Conservation (phyloP, 1,140 invertebrate species). For the Coelopa frigida region DNA sequence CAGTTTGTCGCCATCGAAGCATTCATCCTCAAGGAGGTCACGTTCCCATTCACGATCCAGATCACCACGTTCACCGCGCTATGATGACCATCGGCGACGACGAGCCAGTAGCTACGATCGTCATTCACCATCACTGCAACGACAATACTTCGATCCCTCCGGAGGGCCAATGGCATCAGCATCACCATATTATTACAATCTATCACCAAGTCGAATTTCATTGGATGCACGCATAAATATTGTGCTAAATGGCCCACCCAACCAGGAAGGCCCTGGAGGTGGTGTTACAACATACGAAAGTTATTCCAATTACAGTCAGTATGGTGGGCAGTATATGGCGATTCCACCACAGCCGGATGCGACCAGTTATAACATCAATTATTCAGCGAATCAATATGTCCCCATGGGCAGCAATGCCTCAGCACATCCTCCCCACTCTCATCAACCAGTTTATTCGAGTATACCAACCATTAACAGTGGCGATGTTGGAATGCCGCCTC, state of each 20-base stretch:
- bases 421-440: not conserved
- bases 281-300: slow-evolving; percentile 21
- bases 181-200: slow-evolving; percentile 16
- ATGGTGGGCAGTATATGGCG: slow-evolving; percentile 31
- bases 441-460: slow-evolving; percentile 8
- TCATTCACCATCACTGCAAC: slow-evolving; percentile 10
- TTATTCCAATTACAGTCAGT: slow-evolving; percentile 15
- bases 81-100: slow-evolving; percentile 2
- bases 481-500: not conserved
- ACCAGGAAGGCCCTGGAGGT: not conserved
- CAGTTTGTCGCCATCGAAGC: slow-evolving; percentile 2
- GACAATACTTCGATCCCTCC: not conserved
- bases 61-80: slow-evolving; percentile 13
- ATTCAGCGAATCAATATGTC: slow-evolving; percentile 28
- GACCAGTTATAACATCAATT: slow-evolving; percentile 17
- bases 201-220: slow-evolving; percentile 7
- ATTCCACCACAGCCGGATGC: slow-evolving; percentile 10
- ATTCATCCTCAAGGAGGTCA: slow-evolving; percentile 4
- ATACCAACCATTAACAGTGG: slow-evolving; percentile 8
- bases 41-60: slow-evolving; percentile 8
- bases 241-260: slow-evolving; percentile 7
- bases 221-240: slow-evolving; percentile 18
- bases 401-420: not conserved
- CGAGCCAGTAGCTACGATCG: slow-evolving; percentile 5
- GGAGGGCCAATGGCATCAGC: no score